Conservation (phyloP, 2,888 invertebrate genomes). For the Microctonus aethiopoides region DNA sequence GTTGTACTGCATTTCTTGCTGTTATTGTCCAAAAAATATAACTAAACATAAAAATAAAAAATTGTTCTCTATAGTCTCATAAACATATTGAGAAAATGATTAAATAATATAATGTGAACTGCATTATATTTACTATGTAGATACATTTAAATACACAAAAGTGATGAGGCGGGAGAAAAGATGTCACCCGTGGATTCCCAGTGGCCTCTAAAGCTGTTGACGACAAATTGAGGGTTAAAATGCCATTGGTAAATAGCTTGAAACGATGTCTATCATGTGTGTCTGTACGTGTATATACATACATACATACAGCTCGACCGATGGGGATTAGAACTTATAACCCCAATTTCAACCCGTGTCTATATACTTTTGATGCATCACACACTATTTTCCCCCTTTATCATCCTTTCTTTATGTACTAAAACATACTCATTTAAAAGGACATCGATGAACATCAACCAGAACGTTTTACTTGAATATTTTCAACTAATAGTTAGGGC, state of each 20-base stretch:
- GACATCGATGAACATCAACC: conserved; percentile 13
- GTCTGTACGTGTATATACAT: no score
- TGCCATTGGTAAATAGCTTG: conserved; percentile 64
- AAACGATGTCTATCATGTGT: conserved; percentile 54
- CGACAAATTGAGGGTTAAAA: conserved; percentile 68
- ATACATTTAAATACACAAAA: not conserved
- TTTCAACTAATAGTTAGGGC: not conserved
- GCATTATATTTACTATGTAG: not conserved
- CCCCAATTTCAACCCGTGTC: conserved; percentile 61
- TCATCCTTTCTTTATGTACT: not conserved
- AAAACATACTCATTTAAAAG: conserved; percentile 2
- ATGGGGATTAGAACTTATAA: conserved; percentile 66
- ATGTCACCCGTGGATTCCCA: conserved; percentile 53
- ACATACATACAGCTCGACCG: no score
- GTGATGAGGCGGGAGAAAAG: conserved; percentile 25
- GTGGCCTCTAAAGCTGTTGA: conserved; percentile 64
- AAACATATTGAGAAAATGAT: no score
- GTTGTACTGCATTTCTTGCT: no score
- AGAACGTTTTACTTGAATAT: not conserved
- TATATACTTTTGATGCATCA: conserved; percentile 19
- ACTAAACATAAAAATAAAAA: no score
- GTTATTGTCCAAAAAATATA: no score
- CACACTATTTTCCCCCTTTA: conserved; percentile 30
- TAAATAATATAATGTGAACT: conserved; percentile 6
- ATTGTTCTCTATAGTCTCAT: no score